A percentile compares a stretch with the other conserved stretches of the same genome.
phyloP scores from a whole-genome alignment of 37 sponge, comb jelly and placozoan species.

The Corticium candelabrum region DNA sequence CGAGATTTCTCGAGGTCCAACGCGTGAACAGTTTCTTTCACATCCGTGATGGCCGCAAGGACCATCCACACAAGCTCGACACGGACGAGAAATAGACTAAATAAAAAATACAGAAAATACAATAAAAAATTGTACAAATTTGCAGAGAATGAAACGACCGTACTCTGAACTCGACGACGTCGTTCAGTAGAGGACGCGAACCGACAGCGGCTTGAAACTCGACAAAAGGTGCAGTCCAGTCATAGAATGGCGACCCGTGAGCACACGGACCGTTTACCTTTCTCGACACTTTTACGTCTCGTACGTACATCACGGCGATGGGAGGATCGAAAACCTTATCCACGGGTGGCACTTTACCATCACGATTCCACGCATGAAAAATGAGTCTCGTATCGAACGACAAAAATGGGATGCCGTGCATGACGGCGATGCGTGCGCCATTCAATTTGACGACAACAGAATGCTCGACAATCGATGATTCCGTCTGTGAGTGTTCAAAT shows the following conservation, averaged over 20 bases:
- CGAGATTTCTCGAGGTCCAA: constrained; percentile 34
- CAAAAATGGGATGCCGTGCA: constrained; percentile 40
- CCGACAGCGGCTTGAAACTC: constrained; percentile 68
- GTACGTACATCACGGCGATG: constrained; percentile 29
- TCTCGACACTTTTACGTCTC: constrained; percentile 33
- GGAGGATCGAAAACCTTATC: constrained; percentile 14
- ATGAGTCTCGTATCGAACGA: constrained; percentile 14
- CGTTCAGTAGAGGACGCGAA: constrained; percentile 29
- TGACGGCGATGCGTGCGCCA: constrained; percentile 17
- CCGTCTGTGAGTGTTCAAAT: background rate
- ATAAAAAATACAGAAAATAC: background rate
- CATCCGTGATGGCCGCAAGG: constrained; percentile 49
- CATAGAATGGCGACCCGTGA: constrained; percentile 60
- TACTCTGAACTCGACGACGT: constrained; percentile 40
- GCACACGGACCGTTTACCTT: constrained; percentile 27
- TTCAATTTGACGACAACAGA: constrained; percentile 25
- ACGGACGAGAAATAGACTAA: constrained; percentile 41
- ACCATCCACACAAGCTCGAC: constrained; percentile 35
- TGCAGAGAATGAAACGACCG: background rate
- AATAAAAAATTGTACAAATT: background rate
- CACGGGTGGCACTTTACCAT: constrained; percentile 33
- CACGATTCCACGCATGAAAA: constrained; percentile 36
- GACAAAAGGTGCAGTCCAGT: constrained; percentile 51
- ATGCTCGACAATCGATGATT: background rate
- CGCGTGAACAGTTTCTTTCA: constrained; percentile 19